A percentile compares a stretch with the other conserved stretches of the same genome.
These are phyloP conservation scores for Malurus splendens DNA, from an alignment of 2,797 vertebrate genomes.

Conservation along the genomic window DNA sequence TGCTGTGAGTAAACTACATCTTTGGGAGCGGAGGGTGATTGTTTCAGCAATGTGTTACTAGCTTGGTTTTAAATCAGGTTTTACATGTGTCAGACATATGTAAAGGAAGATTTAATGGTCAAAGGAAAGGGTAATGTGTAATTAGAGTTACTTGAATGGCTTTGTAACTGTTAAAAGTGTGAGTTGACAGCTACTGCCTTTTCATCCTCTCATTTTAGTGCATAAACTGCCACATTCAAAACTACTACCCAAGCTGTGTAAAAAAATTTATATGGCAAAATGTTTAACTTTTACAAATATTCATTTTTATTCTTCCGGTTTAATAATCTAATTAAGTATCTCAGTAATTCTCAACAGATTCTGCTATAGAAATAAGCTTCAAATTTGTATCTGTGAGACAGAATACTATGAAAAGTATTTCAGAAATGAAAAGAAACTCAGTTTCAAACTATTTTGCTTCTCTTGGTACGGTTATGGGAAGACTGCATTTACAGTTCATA, in stretches of 20 bases:
- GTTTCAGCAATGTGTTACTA: not conserved
- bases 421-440: not conserved
- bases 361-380: not conserved
- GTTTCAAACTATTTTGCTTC: not conserved
- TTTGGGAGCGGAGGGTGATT: not conserved
- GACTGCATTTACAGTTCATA: not conserved
- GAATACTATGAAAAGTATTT: not conserved
- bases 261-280: not conserved
- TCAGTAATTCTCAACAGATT: not conserved
- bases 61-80: not conserved
- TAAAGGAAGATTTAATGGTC: not conserved
- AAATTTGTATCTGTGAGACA: not conserved
- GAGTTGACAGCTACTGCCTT: not conserved
- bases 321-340: not conserved
- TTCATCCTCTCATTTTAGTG: not conserved
- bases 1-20: rapidly evolving
- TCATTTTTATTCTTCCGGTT: not conserved
- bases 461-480: not conserved
- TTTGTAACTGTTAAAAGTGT: not conserved
- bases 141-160: not conserved
- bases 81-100: not conserved
- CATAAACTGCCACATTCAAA: not conserved
- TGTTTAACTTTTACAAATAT: not conserved
- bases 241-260: not conserved
- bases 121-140: not conserved